A percentile compares a stretch with the other conserved stretches of the same genome.
These are phyloP conservation scores for Amphipoea lucens DNA, from an alignment of 2,888 invertebrate species.

Conservation along the genomic window DNA sequence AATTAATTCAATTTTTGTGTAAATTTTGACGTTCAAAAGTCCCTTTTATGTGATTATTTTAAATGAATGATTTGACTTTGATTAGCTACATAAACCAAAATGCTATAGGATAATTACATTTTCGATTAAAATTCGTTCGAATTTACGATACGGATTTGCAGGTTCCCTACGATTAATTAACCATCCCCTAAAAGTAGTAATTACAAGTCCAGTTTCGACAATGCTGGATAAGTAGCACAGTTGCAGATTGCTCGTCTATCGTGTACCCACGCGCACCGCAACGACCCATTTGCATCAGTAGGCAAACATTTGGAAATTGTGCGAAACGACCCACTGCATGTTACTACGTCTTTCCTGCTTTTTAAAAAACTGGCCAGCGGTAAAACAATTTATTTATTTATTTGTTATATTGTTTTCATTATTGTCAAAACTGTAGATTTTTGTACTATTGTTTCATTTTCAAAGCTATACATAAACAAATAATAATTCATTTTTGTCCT, in stretches of 20 bases:
- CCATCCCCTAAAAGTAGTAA: slow-evolving; percentile 12
- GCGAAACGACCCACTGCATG: slow-evolving; percentile 4
- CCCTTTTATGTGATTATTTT: no score
- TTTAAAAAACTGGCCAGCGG: not conserved
- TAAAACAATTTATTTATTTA: not conserved
- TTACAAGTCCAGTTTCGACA: slow-evolving; percentile 16
- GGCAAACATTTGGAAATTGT: slow-evolving; percentile 44
- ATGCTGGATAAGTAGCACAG: slow-evolving; percentile 20
- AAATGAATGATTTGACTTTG: no score
- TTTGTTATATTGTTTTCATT: not conserved
- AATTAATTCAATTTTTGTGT: no score
- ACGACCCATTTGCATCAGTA: slow-evolving; percentile 37
- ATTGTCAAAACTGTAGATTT: not conserved
- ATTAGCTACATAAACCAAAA: no score
- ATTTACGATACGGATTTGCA: no score
- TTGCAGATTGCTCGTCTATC: slow-evolving; percentile 20
- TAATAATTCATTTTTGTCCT: not conserved
- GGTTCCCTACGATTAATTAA: no score
- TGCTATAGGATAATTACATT: no score
- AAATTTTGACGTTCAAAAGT: no score
- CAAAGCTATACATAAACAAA: not conserved
- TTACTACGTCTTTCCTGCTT: not conserved
- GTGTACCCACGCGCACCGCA: slow-evolving; percentile 41
- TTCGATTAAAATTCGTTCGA: no score
- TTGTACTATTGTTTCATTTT: not conserved